Percentiles rank a stretch among this genome's conserved stretches.
These are phyloP conservation scores for Pseudolycoriella hygida DNA, from an alignment of 2,888 invertebrate species.

Conservation along the genomic window DNA sequence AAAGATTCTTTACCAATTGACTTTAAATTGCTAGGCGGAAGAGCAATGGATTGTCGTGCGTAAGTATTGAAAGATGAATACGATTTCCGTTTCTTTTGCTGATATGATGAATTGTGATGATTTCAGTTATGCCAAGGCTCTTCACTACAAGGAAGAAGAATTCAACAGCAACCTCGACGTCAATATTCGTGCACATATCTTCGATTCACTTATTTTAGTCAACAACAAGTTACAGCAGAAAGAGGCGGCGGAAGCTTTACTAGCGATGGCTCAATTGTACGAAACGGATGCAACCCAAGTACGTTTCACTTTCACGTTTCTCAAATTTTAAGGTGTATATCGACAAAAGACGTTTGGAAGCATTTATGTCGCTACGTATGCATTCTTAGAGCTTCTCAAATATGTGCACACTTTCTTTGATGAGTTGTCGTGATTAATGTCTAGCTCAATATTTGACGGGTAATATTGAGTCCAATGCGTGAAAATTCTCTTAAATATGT, in stretches of 20 bases:
- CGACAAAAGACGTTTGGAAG: too few species aligned
- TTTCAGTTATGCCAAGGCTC: conserved; percentile 34
- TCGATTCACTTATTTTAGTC: conserved; percentile 86
- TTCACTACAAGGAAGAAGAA: conserved; percentile 72
- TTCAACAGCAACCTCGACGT: conserved; percentile 60
- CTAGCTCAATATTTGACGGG: too few species aligned
- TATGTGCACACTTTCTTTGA: too few species aligned
- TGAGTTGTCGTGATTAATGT: too few species aligned
- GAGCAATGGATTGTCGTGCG: conserved; percentile 85
- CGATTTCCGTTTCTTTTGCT: too few species aligned
- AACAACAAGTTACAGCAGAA: conserved; percentile 98
- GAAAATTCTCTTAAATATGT: too few species aligned
- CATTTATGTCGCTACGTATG: too few species aligned
- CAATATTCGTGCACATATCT: conserved; percentile 59
- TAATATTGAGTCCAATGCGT: too few species aligned
- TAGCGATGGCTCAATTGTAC: conserved; percentile 69
- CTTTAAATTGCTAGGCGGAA: conserved; percentile 69
- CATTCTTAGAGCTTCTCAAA: too few species aligned
- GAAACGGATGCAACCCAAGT: conserved; percentile 38
- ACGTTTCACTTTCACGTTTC: neutral
- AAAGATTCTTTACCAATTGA: conserved; percentile 75
- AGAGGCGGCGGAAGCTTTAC: conserved; percentile 87
- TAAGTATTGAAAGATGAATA: too few species aligned
- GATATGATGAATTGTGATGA: neutral
- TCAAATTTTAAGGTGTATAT: too few species aligned